Evolutionary conservation across 2,113 vertebrate species (phyloP), one percentile per base, ranked within the genome.

Genomic region (Hystrix brachyura): DNA sequence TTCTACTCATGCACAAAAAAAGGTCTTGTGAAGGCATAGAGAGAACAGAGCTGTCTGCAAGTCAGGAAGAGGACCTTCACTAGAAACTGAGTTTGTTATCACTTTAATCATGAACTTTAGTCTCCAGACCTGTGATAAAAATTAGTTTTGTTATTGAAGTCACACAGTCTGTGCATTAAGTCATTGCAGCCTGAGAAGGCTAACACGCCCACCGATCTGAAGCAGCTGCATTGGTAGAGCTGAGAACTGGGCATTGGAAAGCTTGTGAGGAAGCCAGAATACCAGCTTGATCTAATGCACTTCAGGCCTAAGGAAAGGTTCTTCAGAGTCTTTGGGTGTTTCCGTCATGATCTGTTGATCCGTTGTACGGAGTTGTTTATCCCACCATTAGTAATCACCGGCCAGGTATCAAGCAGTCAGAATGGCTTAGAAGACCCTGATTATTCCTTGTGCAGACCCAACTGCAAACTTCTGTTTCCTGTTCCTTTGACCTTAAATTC

Each of bases 131-230:
- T n/a, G 6, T 88, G 23, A 7, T 81, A 51, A 88, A 38, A 25
- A 25, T 43, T 29, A 12, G 53, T 94, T 7, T 1, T 55, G 34
- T 18, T 60, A 9, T 46, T 53, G 72, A n/a, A 74, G 3, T 3
- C 38, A 29, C 18, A 11, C 4, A 13, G 2, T 43, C 53, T 81
- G 32, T 69, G 25, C 2, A 53, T 76, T 67, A 48, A 43, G 2
- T 59, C 71, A 38, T 34, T 76, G 48, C 2, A 53, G 2, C 14
- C 19, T 27, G 64, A 51, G 21, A 23, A 34, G 38, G 60, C 17
- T 34, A n/a, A n/a, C 4, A 62, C 0, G 27, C 12, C 1, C 23
- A n/a, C 13, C 2, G 64, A 21, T 18, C 1, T 32, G 1, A 79
- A 64, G 34, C 23, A 84, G 3, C 0, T 21, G 17, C 0, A 10